Percentiles rank a stretch among this genome's conserved stretches.
These are phyloP conservation scores for Rhamnusium bicolor DNA, from an alignment of 2,888 invertebrate species.

Conservation along the genomic window DNA sequence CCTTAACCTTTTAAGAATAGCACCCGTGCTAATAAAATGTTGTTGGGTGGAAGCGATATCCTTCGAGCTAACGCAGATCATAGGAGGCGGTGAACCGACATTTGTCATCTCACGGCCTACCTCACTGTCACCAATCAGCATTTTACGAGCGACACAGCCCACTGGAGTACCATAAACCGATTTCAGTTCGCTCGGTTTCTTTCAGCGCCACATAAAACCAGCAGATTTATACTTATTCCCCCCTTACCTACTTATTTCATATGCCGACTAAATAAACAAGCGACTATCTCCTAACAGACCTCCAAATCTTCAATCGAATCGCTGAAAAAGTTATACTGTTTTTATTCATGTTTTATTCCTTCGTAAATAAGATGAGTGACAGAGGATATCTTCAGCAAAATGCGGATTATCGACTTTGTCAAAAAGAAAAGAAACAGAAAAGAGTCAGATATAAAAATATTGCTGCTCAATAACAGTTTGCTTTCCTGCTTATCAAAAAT, in stretches of 20 bases:
- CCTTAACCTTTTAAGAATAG: neutral
- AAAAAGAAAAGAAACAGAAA: no score
- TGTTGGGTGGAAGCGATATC: conserved; percentile 31
- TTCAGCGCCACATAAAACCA: conserved; percentile 52
- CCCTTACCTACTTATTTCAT: conserved; percentile 41
- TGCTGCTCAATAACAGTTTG: no score
- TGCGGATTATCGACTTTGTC: no score
- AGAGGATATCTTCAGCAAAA: neutral
- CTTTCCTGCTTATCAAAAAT: no score
- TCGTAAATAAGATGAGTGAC: neutral
- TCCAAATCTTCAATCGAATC: conserved; percentile 1
- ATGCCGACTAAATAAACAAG: conserved; percentile 34
- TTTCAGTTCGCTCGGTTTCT: conserved; percentile 60
- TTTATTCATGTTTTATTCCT: conserved; percentile 14
- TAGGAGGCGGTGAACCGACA: conserved; percentile 45
- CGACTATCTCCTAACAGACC: conserved; percentile 24
- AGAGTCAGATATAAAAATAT: no score
- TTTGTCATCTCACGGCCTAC: conserved; percentile 64
- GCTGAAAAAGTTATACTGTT: neutral
- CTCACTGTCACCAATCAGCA: conserved; percentile 68
- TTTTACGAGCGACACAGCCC: conserved; percentile 68
- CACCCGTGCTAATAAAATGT: conserved; percentile 1
- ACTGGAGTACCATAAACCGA: conserved; percentile 67
- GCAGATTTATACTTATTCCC: conserved; percentile 47
- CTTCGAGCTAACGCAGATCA: conserved; percentile 41